Conservation (phyloP, 2,888 invertebrate species). For the Nemoura dubitans region DNA sequence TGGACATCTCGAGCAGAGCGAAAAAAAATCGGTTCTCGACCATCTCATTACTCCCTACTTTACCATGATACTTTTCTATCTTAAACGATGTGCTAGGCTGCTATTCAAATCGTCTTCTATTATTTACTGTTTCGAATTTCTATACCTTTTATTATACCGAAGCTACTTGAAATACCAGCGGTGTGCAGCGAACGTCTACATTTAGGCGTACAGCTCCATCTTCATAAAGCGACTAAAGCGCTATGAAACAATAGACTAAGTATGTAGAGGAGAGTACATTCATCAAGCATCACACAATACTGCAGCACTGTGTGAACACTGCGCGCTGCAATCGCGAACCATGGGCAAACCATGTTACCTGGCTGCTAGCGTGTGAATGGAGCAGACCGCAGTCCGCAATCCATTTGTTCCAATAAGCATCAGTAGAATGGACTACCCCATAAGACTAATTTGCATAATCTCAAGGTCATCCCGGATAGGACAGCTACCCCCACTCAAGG, state of each 20-base stretch:
- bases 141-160: background rate
- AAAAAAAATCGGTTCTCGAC: background rate
- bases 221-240: background rate
- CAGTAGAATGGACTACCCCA: too few species aligned
- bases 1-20: too few species aligned
- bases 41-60: background rate
- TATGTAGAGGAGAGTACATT: conserved; percentile 12
- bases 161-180: background rate
- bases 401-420: conserved; percentile 12
- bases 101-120: background rate
- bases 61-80: background rate
- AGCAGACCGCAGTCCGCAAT: background rate
- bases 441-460: too few species aligned
- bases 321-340: background rate
- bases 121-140: background rate
- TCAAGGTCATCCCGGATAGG: too few species aligned
- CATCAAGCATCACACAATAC: conserved; percentile 3
- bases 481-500: too few species aligned
- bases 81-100: background rate
- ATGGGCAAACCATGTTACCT: conserved; percentile 3
- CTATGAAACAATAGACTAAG: background rate
- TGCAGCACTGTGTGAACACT: background rate
- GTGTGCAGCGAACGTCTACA: background rate
- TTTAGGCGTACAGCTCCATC: background rate
- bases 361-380: background rate